Evolutionary conservation across 2,113 vertebrate genomes (phyloP), one percentile per base, ranked within the genome.

Genomic region (Mastomys natalensis): DNA sequence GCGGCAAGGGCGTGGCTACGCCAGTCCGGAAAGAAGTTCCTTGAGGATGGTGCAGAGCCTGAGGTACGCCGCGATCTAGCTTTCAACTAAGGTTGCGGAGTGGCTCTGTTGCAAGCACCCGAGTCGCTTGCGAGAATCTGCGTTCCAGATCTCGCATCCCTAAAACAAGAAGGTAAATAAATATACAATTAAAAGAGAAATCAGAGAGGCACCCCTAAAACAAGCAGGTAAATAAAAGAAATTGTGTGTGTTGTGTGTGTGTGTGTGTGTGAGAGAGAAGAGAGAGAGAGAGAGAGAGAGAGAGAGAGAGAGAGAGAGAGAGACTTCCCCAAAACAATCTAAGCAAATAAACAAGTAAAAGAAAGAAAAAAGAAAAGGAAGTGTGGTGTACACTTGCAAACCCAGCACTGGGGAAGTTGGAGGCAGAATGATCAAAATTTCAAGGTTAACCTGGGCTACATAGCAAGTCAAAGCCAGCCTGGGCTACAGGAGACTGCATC

Each of bases 1-100:
- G 0, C 0, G 8, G 1, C 5, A 0, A 17, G 37, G 51, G 26
- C 5, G 26, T 0, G 1, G n/a, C 22, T 37, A 48, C 3, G 4
- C 1, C 15, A 5, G 0, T 1, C 0, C 0, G 24, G 37, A 1
- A 7, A 4, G 22, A 4, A 64, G 58, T 85, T 26, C 2, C 10
- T 34, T 5, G 17, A 0, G 7, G 10, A 10, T 1, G 13, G 29
- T 16, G 37, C 4, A 4, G 70, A 1, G 1, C 3, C 0, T 22
- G 0, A 16, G 7, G 2, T 9, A 2, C 0, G 0, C 22, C 0
- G 22, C 9, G 31, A 4, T 15, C 31, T 2, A 4, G 58, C 15
- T 34, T 58, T 34, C 6, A 13, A 13, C 6, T 87, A 22, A 6
- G 7, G 74, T 21, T 66, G 21, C 31, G 2, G 21, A 26, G 4